A percentile compares a stretch with the other conserved stretches of the same genome.
phyloP scores from a whole-genome alignment of 2,797 vertebrate species.

The Pipistrellus pygmaeus region DNA sequence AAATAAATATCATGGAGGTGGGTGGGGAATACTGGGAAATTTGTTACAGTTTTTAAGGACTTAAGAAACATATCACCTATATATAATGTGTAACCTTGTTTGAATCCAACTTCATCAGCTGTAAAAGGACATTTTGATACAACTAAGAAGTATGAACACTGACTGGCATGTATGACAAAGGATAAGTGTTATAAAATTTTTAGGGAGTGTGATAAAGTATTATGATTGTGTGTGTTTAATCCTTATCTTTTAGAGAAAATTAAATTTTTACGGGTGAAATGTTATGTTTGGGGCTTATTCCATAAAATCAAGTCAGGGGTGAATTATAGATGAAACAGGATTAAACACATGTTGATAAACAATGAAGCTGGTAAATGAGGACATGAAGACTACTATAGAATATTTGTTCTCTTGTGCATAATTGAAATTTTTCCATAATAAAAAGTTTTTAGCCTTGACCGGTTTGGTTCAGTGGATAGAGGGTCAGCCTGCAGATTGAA shows the following conservation, averaged over 20 bases:
- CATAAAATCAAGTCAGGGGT: neutral
- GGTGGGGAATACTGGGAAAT: neutral
- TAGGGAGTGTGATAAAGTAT: neutral
- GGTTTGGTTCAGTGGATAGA: no score
- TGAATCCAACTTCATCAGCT: neutral
- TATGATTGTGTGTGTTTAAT: neutral
- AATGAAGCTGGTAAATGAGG: neutral
- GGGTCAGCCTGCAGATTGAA: no score
- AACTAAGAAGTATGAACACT: neutral
- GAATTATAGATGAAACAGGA: neutral
- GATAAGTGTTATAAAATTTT: neutral
- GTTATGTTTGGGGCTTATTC: neutral
- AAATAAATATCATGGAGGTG: neutral
- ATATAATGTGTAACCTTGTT: neutral
- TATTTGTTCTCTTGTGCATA: neutral
- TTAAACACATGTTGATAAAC: neutral
- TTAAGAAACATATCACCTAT: conserved; percentile 27
- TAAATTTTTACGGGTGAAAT: conserved; percentile 25
- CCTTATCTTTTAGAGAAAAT: neutral
- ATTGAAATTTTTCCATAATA: conserved; percentile 19
- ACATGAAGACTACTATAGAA: neutral
- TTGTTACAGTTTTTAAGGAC: neutral
- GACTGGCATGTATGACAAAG: neutral
- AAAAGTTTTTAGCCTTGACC: neutral
- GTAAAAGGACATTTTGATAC: conserved; percentile 7